Evolutionary conservation across 2,888 invertebrate species (phyloP).

Genomic region (Iselma pallidipennis): DNA sequence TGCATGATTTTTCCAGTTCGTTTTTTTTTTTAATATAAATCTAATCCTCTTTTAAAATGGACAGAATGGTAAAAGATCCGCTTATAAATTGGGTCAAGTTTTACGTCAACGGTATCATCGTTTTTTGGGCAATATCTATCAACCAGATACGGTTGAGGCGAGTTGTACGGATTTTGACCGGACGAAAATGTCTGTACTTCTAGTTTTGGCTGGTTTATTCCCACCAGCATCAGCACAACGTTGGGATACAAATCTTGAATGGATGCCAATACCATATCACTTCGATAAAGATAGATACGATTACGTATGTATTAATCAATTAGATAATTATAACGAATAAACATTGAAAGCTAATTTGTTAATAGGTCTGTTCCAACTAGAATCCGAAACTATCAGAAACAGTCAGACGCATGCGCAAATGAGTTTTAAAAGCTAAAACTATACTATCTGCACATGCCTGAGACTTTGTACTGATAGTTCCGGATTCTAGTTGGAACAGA

Average conservation of each 20-base stretch:
- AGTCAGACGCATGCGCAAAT: no score
- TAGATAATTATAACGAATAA: neutral
- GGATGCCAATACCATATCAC: conserved; percentile 65
- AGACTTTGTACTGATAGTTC: no score
- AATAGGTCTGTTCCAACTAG: no score
- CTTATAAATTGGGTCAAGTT: conserved; percentile 53
- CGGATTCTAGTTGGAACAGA: no score
- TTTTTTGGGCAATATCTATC: conserved; percentile 54
- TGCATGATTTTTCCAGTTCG: no score
- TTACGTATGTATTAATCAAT: conserved; percentile 37
- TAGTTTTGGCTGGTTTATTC: conserved; percentile 71
- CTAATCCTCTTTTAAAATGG: no score
- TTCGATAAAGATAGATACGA: conserved; percentile 43
- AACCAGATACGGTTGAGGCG: conserved; percentile 55
- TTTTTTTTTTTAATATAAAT: conserved; percentile 23
- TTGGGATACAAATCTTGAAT: conserved; percentile 58
- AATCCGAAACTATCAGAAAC: no score
- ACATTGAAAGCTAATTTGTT: no score
- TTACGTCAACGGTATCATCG: conserved; percentile 52
- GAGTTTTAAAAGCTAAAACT: no score
- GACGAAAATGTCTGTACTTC: conserved; percentile 73
- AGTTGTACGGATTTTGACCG: conserved; percentile 72
- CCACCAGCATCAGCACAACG: conserved; percentile 60
- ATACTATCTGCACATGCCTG: no score
- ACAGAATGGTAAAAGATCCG: conserved; percentile 54